Base-by-base conservation (phyloP, 2,797 vertebrate genomes). In the Glyptemys insculpta region DNA sequence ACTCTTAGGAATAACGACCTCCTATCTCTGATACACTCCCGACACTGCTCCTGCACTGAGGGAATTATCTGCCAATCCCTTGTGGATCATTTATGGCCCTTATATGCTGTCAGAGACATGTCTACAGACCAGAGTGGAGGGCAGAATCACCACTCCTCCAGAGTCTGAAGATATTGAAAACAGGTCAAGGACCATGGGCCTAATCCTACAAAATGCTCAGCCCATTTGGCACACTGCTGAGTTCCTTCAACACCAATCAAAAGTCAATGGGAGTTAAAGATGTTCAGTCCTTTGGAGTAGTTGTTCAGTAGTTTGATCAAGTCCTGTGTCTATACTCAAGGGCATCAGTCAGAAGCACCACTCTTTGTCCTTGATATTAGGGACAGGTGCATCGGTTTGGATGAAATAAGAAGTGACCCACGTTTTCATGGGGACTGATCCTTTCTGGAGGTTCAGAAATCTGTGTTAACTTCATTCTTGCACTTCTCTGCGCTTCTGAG, bases 151-250 rank as follows among this genome's bases (percentile, higher is more conserved):
- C 34, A 7, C 34, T 12, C 12, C n/a, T 10, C 34, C 29, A 31
- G 29, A 80, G 34, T 53, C 19, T 80, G 34, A 80, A 53, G 79
- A 53, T 37, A 12, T 53, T 56, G 79, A 86, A 79, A 37, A 59
- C 50, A 56, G 62, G 59, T 62, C 83, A 62, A 47, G 62, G 79
- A 62, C 57, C 49, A 3, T 6, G 1, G 0, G 27, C 0, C 0
- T 44, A 65, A 44, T 83, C 49, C 54, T 53, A 50, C 25, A 14
- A 47, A 56, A n/a, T 12, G 19, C 49, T 8, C 12, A 12, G 37
- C 1, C 5, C n/a, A 29, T 90, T 88, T 76, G 74, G n/a, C 82
- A 1, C 0, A 49, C 12, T 14, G 59, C 72, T 83, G 85, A 0
- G 0, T 65, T 47, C 44, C 81, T 49, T 56, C 37, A 12, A 1